Conservation (phyloP, 2,888 invertebrate genomes). For the Rotaria magnacalcarata region DNA sequence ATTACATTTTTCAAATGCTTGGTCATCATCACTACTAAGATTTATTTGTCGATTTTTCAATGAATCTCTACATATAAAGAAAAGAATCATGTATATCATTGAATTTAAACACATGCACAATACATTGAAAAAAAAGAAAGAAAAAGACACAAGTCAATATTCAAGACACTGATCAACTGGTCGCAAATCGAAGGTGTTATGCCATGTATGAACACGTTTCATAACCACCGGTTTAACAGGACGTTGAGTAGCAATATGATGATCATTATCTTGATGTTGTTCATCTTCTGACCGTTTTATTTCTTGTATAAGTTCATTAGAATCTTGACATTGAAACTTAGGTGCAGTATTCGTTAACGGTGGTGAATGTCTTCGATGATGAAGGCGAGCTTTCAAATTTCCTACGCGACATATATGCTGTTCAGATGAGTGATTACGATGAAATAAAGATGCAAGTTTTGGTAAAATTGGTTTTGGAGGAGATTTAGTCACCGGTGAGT, state of each 20-base stretch:
- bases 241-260: neutral
- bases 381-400: slow-evolving; percentile 12
- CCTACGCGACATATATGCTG: slow-evolving; percentile 4
- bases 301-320: neutral
- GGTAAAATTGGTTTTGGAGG: neutral
- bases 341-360: neutral
- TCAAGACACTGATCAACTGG: slow-evolving; percentile 15
- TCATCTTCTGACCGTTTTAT: neutral
- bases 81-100: slow-evolving; percentile 8
- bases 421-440: neutral
- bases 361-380: slow-evolving; percentile 14
- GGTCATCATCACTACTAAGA: slow-evolving; percentile 26
- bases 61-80: neutral
- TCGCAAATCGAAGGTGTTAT: neutral
- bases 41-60: neutral
- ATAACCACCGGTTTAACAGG: neutral
- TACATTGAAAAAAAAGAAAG: neutral
- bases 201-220: slow-evolving; percentile 35
- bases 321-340: neutral
- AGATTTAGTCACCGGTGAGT: slow-evolving; percentile 1
- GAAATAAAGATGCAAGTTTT: neutral
- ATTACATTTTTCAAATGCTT: slow-evolving; percentile 45
- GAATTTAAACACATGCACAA: neutral
- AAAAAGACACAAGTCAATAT: neutral
- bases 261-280: neutral